Conservation (phyloP, 2,113 vertebrate genomes). For the Aphelocoma coerulescens region DNA sequence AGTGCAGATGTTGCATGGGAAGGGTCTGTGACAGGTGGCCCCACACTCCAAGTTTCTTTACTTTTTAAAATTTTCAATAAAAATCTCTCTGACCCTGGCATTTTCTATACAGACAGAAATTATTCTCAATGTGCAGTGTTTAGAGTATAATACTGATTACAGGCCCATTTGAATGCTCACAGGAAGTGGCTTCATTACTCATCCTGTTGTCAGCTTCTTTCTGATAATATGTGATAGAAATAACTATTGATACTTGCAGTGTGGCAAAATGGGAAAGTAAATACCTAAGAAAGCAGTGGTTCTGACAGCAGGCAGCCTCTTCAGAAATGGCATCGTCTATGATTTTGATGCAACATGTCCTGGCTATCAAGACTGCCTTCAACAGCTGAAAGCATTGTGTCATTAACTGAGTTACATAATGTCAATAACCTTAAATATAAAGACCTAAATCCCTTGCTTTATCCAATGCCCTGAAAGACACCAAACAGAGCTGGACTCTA, state of each 20-base stretch:
- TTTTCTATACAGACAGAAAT: neutral
- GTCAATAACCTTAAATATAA: neutral
- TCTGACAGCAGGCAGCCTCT: neutral
- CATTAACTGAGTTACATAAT: neutral
- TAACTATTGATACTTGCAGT: neutral
- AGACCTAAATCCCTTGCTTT: neutral
- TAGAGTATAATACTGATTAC: neutral
- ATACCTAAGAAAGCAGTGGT: neutral
- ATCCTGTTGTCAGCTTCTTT: neutral
- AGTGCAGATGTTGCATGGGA: rapidly evolving
- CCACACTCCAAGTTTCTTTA: rapidly evolving
- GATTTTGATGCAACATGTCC: neutral
- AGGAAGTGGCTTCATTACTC: neutral
- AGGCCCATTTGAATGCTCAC: neutral
- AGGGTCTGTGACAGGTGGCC: neutral
- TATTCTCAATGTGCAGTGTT: neutral
- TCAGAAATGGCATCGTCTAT: neutral
- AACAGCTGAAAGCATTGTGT: rapidly evolving
- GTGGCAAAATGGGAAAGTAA: neutral
- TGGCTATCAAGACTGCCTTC: neutral
- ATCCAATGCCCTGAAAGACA: neutral
- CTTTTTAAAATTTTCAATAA: neutral
- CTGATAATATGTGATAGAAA: neutral
- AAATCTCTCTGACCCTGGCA: neutral
- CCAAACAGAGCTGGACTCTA: neutral